A percentile compares a stretch with the other conserved stretches of the same genome.
Conservation (phyloP, 2,797 vertebrate species). For the Mormyrops attenuatus region DNA sequence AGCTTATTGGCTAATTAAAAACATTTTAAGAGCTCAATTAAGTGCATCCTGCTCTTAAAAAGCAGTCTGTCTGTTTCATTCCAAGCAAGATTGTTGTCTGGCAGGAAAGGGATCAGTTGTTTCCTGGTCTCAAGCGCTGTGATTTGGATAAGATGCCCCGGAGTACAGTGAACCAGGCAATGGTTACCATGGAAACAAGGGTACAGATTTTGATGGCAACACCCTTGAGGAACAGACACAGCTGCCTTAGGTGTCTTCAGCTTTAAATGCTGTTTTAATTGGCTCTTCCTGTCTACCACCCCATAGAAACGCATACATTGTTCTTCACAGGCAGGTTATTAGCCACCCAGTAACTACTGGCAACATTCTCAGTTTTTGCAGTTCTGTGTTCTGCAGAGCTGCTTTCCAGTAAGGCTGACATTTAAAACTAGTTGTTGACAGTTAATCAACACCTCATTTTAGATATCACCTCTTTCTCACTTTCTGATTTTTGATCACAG, state of each 20-base stretch:
- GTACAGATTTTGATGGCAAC: conserved; percentile 78
- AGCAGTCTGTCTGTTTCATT: neutral
- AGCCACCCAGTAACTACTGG: neutral
- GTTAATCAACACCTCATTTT: neutral
- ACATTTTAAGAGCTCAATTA: neutral
- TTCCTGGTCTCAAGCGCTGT: conserved; percentile 62
- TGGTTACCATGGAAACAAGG: conserved; percentile 61
- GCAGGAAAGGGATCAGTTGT: neutral
- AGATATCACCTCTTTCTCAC: neutral
- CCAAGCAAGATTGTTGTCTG: neutral
- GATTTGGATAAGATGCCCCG: conserved; percentile 83
- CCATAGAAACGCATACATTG: neutral
- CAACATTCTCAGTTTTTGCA: neutral
- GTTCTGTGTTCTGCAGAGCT: neutral
- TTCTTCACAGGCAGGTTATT: neutral
- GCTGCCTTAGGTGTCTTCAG: conserved; percentile 78
- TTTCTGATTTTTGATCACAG: neutral
- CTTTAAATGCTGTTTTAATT: neutral
- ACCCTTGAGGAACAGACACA: conserved; percentile 83
- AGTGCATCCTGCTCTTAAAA: neutral
- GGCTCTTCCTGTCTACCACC: neutral
- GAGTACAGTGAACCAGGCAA: conserved; percentile 69
- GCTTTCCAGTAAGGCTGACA: neutral
- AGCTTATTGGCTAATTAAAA: neutral
- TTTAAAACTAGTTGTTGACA: neutral